Evolutionary conservation across 2,797 vertebrate species (phyloP).

Genomic region (Danio choprae): DNA sequence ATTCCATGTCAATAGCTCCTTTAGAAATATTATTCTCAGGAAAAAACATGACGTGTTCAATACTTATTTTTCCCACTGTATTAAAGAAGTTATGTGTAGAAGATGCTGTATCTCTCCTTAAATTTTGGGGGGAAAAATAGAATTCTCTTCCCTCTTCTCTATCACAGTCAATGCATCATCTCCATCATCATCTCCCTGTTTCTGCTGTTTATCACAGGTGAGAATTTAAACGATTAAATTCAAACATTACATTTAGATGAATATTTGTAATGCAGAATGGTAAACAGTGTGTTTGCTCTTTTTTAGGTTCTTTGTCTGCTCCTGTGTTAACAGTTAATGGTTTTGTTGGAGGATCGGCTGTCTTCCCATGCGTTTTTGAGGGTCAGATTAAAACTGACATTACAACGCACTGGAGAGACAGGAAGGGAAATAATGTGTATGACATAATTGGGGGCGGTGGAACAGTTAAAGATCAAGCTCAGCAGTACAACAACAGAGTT

Average conservation of each 20-base stretch:
- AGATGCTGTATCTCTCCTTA: too few species aligned
- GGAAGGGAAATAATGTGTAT: background rate
- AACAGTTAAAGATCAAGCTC: rapidly evolving
- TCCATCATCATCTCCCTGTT: too few species aligned
- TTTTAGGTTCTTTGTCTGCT: background rate
- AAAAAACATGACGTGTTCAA: too few species aligned
- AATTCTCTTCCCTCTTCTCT: background rate
- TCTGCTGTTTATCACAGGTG: background rate
- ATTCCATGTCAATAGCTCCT: too few species aligned
- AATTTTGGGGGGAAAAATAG: too few species aligned
- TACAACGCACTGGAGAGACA: background rate
- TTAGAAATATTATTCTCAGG: too few species aligned
- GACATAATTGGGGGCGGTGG: background rate
- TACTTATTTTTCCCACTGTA: too few species aligned
- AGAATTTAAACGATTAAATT: background rate
- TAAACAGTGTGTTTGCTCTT: rapidly evolving
- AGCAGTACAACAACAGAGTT: background rate
- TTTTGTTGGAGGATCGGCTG: background rate
- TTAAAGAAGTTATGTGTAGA: too few species aligned
- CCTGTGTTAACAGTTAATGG: background rate
- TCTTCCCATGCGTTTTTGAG: background rate
- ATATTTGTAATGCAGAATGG: background rate
- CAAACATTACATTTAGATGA: too few species aligned
- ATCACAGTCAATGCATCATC: background rate
- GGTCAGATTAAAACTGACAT: too few species aligned